Base-by-base conservation (phyloP, 1,140 invertebrate species). In the Drosophila gunungcola region DNA sequence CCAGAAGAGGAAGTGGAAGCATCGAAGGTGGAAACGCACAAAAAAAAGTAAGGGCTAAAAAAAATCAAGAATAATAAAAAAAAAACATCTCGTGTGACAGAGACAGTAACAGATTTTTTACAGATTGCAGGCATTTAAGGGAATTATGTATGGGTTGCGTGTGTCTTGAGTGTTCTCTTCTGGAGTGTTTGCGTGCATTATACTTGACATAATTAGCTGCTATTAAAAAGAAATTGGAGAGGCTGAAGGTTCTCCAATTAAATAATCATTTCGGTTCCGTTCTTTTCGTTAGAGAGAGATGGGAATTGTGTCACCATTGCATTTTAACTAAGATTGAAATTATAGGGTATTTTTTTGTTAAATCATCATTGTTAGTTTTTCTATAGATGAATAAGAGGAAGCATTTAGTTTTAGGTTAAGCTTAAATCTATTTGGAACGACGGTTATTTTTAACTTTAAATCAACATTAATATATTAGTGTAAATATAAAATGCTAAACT, bases 191-290 rank as follows among this genome's bases (percentile, higher is more conserved):
- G 65, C 78, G 84, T 83, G 57, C 54, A 82, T 83, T 79, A 79
- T 83, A 75, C 83, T 88, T 83, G 83, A 89, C 76, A 79, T 88
- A 88, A 88, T 88, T 77, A 89, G 79, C 62, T 78, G 49, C 77
- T 83, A 88, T 88, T 88, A 88, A 89, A 89, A 88, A 67, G 80
- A 89, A 88, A 88, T 88, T 89, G 83, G 53, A 76, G 55, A 72
- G 70, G 46, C 38, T 46, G 43, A 84, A 68, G 67, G 64, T 53
- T 83, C 55, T 36, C 45, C 83, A 89, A 88, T 88, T 88, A 88
- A 89, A 88, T 80, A 88, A 73, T 63, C 65, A 89, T 89, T 83
- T 88, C 51, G 57, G 48, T 75, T 64, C 52, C 48, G 49, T 57
- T 69, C 39, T 29, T 36, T 73, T 29, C 9, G 56, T 61, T 38